Percentiles rank a stretch among this genome's conserved stretches.
Conservation (phyloP, 2,797 vertebrate species). For the Pseudomugil tenellus region DNA sequence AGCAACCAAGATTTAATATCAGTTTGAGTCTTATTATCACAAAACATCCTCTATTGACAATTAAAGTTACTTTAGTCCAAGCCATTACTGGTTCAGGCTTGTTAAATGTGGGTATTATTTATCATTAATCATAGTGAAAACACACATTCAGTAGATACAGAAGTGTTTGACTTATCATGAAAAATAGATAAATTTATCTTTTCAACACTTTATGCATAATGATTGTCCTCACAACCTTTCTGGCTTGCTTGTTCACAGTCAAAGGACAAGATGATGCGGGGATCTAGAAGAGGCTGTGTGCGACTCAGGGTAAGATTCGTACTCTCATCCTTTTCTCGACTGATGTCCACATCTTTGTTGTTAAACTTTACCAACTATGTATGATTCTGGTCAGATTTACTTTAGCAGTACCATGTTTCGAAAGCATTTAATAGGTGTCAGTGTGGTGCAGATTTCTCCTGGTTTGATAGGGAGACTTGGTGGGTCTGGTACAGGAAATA, state of each 20-base stretch:
- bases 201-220: neutral
- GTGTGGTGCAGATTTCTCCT: neutral
- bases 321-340: neutral
- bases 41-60: neutral
- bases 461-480: neutral
- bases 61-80: neutral
- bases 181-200: no score
- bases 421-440: neutral
- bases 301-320: slow-evolving; percentile 90
- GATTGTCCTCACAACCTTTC: slow-evolving; percentile 16
- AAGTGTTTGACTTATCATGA: no score
- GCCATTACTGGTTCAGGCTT: neutral
- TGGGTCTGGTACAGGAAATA: neutral
- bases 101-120: neutral
- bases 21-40: no score
- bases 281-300: slow-evolving; percentile 97
- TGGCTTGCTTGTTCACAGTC: slow-evolving; percentile 86
- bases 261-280: slow-evolving; percentile 99
- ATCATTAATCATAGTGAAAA: neutral
- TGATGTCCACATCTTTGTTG: neutral
- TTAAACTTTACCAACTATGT: neutral
- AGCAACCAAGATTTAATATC: no score
- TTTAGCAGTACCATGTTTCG: neutral
- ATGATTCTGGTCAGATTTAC: neutral
- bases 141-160: no score